Conservation (phyloP, 2,113 vertebrate genomes). For the Lates calcarifer region DNA sequence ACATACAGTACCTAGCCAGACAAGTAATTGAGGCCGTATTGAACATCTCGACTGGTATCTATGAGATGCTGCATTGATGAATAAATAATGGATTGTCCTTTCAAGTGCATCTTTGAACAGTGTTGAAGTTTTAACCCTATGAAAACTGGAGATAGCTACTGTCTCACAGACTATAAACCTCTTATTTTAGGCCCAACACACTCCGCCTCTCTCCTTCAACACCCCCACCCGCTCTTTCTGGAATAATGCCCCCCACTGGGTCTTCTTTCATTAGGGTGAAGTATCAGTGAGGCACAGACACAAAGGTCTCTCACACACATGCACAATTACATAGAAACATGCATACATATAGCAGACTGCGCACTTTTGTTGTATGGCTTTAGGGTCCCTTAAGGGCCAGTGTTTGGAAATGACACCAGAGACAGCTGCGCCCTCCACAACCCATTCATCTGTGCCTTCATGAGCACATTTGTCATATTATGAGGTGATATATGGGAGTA, state of each 20-base stretch:
- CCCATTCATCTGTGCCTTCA: slow-evolving; percentile 34
- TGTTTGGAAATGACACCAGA: slow-evolving; percentile 39
- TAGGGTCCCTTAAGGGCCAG: slow-evolving; percentile 23
- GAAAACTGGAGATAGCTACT: slow-evolving; percentile 65
- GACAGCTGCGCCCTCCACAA: slow-evolving; percentile 48
- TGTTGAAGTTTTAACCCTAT: slow-evolving; percentile 70
- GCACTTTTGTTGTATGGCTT: slow-evolving; percentile 37
- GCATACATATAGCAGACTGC: slow-evolving; percentile 26
- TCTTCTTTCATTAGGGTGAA: slow-evolving; percentile 62
- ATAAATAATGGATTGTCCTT: slow-evolving; percentile 77
- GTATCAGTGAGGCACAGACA: slow-evolving; percentile 63
- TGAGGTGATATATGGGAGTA: not conserved
- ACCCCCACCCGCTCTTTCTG: slow-evolving; percentile 12
- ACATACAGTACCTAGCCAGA: slow-evolving; percentile 33
- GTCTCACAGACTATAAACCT: slow-evolving; percentile 51
- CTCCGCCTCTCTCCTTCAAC: slow-evolving; percentile 29
- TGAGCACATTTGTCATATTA: slow-evolving; percentile 55
- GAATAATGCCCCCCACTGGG: slow-evolving; percentile 65
- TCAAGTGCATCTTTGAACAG: slow-evolving; percentile 77
- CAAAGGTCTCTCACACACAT: slow-evolving; percentile 65
- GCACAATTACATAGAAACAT: slow-evolving; percentile 29
- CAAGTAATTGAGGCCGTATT: slow-evolving; percentile 63
- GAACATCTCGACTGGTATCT: slow-evolving; percentile 62
- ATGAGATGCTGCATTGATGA: slow-evolving; percentile 72
- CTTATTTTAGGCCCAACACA: slow-evolving; percentile 37